Base-by-base conservation (phyloP, 1,140 invertebrate genomes). In the Drosophila bocki region DNA sequence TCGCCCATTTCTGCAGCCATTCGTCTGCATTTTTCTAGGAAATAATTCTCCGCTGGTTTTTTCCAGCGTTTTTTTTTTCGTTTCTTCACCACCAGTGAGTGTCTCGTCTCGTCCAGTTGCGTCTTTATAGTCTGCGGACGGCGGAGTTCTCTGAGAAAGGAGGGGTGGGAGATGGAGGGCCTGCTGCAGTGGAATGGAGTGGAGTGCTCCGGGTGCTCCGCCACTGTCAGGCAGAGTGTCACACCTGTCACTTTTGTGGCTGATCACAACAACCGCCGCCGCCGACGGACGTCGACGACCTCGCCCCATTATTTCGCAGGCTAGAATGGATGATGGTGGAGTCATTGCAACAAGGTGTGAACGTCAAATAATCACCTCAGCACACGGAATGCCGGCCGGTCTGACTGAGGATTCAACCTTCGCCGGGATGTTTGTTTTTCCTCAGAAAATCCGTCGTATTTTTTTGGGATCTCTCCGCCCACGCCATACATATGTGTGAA, bases 181-280 rank as follows among this genome's bases (percentile, higher is more conserved):
- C 58, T 19, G 33, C 33, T 39, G 47, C 56, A 50, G 48, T 58
- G 62, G 62, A 37, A 29, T 53, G 39, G 51, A 42, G 51, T 48
- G 74, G 56, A 44, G 35, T 54, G 29, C 45, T 48, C 22, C 39
- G 48, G 39, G 51, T 32, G 51, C 41, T 11, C 48, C 12, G 33
- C 29, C 51, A 48, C 67, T 87, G 84, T 78, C 84, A 70, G 76
- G 48, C 65, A 26, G 78, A 84, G 77, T 88, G 84, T 88, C 84
- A 88, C 84, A 88, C 84, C 84, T 88, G 84, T 88, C 84, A 88
- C 85, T 84, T 81, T 80, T 88, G 84, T 81, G 84, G 84, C 84
- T 90, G 84, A 88, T 88, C 84, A 88, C 84, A 88, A 78, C 84
- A 88, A 84, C 77, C 84, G 85, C 84, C 81, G 82, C 72, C 80